phyloP scores from a whole-genome alignment of 1,140 invertebrate genomes.

The Cotesia glomerata region DNA sequence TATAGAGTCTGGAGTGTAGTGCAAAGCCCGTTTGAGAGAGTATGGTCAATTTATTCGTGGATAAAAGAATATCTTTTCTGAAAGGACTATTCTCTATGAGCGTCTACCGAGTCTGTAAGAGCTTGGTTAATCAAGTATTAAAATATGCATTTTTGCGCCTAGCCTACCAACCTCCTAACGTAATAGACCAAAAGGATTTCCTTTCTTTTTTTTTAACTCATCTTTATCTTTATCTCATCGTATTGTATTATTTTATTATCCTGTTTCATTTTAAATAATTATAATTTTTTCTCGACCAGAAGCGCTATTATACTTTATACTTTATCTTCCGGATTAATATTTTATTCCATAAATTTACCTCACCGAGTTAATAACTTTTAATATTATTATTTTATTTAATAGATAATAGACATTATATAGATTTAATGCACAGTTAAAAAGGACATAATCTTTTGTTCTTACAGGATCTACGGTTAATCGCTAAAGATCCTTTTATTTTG shows the following conservation, averaged over 20 bases:
- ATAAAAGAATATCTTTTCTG: constrained; percentile 2
- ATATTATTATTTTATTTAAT: too few species aligned
- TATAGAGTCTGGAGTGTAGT: not conserved
- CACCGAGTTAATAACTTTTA: too few species aligned
- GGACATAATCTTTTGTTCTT: too few species aligned
- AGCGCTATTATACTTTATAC: too few species aligned
- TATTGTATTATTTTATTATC: not conserved
- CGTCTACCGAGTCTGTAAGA: not conserved
- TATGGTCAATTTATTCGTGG: constrained; percentile 17
- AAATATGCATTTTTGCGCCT: constrained; percentile 24
- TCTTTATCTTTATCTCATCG: not conserved
- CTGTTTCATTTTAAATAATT: not conserved
- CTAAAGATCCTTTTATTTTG: too few species aligned
- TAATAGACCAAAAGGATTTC: constrained; percentile 3
- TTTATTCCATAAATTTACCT: too few species aligned
- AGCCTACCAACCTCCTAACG: not conserved
- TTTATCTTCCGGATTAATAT: too few species aligned
- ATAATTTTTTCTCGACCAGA: not conserved
- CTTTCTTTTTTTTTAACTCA: not conserved
- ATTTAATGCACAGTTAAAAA: too few species aligned
- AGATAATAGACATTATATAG: too few species aligned
- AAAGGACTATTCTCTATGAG: not conserved
- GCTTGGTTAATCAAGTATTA: constrained; percentile 21
- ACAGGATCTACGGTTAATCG: too few species aligned
- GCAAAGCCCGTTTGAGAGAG: not conserved